Evolutionary conservation across 2,797 vertebrate species (phyloP), one percentile per base, ranked within the genome.

Genomic region (Falco naumanni): DNA sequence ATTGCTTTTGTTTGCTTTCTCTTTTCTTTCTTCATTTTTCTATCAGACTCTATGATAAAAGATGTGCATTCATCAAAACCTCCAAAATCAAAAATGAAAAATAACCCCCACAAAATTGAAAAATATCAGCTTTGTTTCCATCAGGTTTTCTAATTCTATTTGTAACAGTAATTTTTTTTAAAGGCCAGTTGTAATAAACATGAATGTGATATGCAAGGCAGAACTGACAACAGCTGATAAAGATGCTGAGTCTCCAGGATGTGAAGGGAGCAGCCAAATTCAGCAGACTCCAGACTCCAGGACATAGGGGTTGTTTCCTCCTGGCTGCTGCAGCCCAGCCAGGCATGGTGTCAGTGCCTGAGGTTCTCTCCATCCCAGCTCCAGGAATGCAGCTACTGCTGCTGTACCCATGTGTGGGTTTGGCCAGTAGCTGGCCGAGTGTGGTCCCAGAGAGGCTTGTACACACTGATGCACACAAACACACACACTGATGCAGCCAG

Each of bases 301-400:
- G 26, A 34, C 11, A 21, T 0, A 1, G 3, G 17, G 16, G 1
- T 17, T 33, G 7, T 59, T 82, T n/a, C 9, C 22, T 76, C 22
- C 22, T 72, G 50, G 6, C 9, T 0, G 0, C 61, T 45, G 41
- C 29, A 45, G 48, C 53, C 26, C 56, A 76, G 11, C 3, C 0
- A 0, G 10, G 26, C 18, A 26, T 4, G 3, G 11, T 63, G 29
- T 43, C 9, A 45, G 45, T 3, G 3, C 12, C 51, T 4, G 3
- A 48, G 3, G 37, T 7, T 25, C 3, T 84, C 43, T 63, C 16
- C 20, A 28, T 57, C 19, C 25, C 22, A 50, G n/a, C 47, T 11
- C 19, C 28, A 53, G 21, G 19, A 4, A 16, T 47, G 28, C 2
- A 1, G 17, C 41, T 89, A 47, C 41, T 72, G 22, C 41, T 54